Evolutionary conservation across 2,113 vertebrate genomes (phyloP), one percentile per base, ranked within the genome.

Genomic region (Hemichromis elongatus): DNA sequence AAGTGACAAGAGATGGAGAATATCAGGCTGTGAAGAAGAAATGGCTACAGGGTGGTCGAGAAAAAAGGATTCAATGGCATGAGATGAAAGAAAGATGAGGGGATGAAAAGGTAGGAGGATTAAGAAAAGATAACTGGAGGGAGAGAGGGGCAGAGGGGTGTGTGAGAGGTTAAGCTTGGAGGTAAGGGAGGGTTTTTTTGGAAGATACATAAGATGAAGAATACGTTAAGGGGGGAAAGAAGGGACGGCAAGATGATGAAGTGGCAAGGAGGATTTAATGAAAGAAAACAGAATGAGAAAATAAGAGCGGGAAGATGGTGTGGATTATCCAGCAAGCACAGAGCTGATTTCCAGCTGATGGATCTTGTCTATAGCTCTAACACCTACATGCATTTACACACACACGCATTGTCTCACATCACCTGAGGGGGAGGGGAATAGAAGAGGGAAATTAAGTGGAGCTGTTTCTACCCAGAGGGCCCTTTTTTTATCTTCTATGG

Each of bases 401-500:
- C 0, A 57, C 54, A 26, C 26, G 12, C 26, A 66, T 78, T 79
- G 79, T 54, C 81, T 75, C 87, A 84, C 82, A 47, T 53, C 85
- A 77, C 80, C 84, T 24, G 5, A 7, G 40, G 28, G 35, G 63
- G 19, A 21, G 59, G 37, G 78, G 24, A 33, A 2, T 30, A 30
- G 68, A 73, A 73, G 56, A 89, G 61, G 81, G 6, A 85, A 92
- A 92, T 92, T 86, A 91, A 93, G 90, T 85, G 86, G 83, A 89
- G 85, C 89, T 59, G 88, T 88, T 94, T 92, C 79, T 83, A 82
- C 77, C 90, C 89, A 2, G 63, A 91, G 88, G 92, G 87, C 55
- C 30, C 70, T 81, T 81, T 94, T 93, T 94, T 89, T 82, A 92
- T 94, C 89, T 92, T 91, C 75, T 80, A 88, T 40, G 42, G 84